Evolutionary conservation across 2,113 vertebrate genomes (phyloP).

Genomic region (Garra rufa): DNA sequence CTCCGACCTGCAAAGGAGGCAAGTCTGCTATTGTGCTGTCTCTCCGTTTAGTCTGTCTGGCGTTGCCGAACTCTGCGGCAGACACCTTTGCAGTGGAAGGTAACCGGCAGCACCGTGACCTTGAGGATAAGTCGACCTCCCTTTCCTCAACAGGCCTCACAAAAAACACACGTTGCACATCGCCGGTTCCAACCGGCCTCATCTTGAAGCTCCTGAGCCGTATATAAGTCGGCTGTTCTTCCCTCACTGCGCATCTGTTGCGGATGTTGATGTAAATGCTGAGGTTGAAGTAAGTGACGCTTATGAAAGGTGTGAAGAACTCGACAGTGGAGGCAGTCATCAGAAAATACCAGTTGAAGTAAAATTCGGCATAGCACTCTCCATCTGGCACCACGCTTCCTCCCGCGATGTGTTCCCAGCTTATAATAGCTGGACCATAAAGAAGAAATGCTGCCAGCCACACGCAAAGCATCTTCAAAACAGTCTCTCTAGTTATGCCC

Average conservation of each 20-base stretch:
- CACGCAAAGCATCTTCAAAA: slow-evolving; percentile 75
- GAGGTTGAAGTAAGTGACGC: slow-evolving; percentile 77
- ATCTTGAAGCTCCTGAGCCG: slow-evolving; percentile 63
- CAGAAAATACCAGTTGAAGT: slow-evolving; percentile 81
- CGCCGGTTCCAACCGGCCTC: slow-evolving; percentile 64
- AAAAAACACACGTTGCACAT: slow-evolving; percentile 67
- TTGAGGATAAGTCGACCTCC: slow-evolving; percentile 18
- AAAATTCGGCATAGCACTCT: slow-evolving; percentile 79
- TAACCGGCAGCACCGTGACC: slow-evolving; percentile 51
- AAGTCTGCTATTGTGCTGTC: slow-evolving; percentile 66
- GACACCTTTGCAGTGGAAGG: slow-evolving; percentile 35
- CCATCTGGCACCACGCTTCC: slow-evolving; percentile 71
- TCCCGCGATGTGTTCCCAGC: slow-evolving; percentile 75
- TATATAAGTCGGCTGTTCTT: slow-evolving; percentile 48
- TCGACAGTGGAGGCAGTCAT: slow-evolving; percentile 78
- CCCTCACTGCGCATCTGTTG: slow-evolving; percentile 68
- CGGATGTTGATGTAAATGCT: slow-evolving; percentile 81
- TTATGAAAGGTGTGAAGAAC: slow-evolving; percentile 81
- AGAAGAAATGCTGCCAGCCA: slow-evolving; percentile 80
- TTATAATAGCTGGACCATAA: slow-evolving; percentile 78
- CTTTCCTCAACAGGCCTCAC: slow-evolving; percentile 61
- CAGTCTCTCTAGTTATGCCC: slow-evolving; percentile 68
- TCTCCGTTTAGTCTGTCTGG: slow-evolving; percentile 36
- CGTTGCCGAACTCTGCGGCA: slow-evolving; percentile 22
- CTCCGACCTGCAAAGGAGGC: slow-evolving; percentile 69